phyloP scores from a whole-genome alignment of 2,113 vertebrate genomes.

The Triplophysa dalaica region DNA sequence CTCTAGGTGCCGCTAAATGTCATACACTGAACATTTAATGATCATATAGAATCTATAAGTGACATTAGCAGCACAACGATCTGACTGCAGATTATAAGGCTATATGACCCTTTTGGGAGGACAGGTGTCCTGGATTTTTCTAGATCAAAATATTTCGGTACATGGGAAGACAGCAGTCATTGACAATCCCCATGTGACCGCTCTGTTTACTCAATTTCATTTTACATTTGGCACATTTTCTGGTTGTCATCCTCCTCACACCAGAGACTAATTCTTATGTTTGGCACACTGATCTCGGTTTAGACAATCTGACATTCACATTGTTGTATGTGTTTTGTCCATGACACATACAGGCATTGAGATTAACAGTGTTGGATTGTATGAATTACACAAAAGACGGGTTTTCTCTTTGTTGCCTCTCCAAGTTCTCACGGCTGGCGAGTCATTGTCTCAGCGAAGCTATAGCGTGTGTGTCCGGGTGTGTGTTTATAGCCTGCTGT shows the following conservation, averaged over 20 bases:
- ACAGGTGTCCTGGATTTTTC: constrained; percentile 23
- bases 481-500: constrained; percentile 37
- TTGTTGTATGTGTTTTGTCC: constrained; percentile 27
- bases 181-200: neutral
- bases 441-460: constrained; percentile 16
- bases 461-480: constrained; percentile 1
- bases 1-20: too few species aligned
- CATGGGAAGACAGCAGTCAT: neutral
- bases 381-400: constrained; percentile 35
- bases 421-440: constrained; percentile 15
- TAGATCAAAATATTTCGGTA: neutral
- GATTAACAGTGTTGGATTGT: constrained; percentile 43
- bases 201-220: constrained; percentile 15
- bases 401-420: constrained; percentile 23
- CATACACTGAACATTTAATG: neutral
- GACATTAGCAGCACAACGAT: constrained; percentile 18
- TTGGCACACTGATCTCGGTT: constrained; percentile 37
- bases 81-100: neutral
- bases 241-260: constrained; percentile 12
- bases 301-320: constrained; percentile 19
- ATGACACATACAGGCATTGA: constrained; percentile 7
- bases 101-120: constrained; percentile 8
- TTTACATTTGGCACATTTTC: constrained; percentile 14
- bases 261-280: constrained; percentile 16
- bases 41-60: neutral